phyloP scores from a whole-genome alignment of 53 echinoderm and acorn worm species.

The Mesocentrotus franciscanus region DNA sequence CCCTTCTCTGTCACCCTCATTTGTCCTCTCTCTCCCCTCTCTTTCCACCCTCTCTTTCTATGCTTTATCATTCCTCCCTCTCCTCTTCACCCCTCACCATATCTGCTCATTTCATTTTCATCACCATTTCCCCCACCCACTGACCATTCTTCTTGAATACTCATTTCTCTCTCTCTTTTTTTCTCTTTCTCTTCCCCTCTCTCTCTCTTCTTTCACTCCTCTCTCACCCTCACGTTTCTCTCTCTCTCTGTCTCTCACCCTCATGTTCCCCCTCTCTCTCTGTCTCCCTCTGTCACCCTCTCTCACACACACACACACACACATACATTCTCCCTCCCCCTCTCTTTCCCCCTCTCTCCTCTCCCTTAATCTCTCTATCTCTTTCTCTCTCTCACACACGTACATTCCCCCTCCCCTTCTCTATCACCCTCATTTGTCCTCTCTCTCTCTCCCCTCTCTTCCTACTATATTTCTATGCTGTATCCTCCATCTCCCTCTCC shows the following conservation, averaged over 20 bases:
- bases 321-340: neutral
- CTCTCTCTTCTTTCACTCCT: neutral
- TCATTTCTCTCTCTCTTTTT: no score
- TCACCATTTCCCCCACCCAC: no score
- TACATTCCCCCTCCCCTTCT: neutral
- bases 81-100: no score
- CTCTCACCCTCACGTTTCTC: neutral
- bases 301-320: no score
- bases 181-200: neutral
- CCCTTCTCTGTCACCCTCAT: neutral
- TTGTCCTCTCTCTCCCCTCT: neutral
- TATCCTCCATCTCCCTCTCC: neutral
- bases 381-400: conserved; percentile 4
- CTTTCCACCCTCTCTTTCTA: neutral
- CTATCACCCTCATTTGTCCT: neutral
- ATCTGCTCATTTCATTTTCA: no score
- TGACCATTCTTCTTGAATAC: no score
- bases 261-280: neutral
- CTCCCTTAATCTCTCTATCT: neutral
- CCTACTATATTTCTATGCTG: neutral
- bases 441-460: neutral
- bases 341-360: no score
- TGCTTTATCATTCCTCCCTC: neutral
- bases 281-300: neutral
- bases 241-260: neutral